These are phyloP conservation scores for Thryonomys swinderianus DNA, from an alignment of 2,113 vertebrate genomes.

Conservation along the genomic window DNA sequence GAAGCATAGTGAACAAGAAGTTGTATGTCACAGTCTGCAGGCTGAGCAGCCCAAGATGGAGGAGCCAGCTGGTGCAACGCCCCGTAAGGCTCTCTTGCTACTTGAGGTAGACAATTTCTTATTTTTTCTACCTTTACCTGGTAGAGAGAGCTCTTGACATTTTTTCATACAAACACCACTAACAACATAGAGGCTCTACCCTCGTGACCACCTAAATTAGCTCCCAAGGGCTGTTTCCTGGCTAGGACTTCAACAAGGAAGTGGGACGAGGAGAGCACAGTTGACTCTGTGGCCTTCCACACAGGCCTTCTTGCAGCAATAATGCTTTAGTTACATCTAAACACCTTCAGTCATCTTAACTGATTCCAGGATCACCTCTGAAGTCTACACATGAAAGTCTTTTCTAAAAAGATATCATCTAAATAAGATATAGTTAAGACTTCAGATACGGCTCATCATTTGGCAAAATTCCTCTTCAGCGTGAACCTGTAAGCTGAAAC, in stretches of 20 bases:
- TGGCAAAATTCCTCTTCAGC: neutral
- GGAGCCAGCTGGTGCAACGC: too few species aligned
- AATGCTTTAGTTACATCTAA: neutral
- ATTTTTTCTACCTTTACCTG: neutral
- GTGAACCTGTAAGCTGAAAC: neutral
- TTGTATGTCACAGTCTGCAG: neutral
- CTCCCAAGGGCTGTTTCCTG: neutral
- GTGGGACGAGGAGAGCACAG: neutral
- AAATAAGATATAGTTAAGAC: neutral
- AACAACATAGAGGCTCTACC: neutral
- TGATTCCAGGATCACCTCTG: neutral
- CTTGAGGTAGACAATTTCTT: neutral
- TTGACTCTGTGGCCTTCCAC: neutral
- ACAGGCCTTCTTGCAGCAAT: neutral
- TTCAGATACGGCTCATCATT: neutral
- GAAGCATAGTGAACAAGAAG: neutral
- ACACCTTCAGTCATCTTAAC: neutral
- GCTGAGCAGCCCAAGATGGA: neutral
- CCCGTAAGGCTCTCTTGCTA: neutral
- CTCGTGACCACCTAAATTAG: neutral
- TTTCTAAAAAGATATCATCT: neutral
- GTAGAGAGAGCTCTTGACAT: neutral
- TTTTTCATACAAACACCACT: neutral
- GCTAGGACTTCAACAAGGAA: neutral
- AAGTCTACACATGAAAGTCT: neutral